These are phyloP conservation scores for Upupa epops DNA, from an alignment of 2,113 vertebrate species.

Conservation along the genomic window DNA sequence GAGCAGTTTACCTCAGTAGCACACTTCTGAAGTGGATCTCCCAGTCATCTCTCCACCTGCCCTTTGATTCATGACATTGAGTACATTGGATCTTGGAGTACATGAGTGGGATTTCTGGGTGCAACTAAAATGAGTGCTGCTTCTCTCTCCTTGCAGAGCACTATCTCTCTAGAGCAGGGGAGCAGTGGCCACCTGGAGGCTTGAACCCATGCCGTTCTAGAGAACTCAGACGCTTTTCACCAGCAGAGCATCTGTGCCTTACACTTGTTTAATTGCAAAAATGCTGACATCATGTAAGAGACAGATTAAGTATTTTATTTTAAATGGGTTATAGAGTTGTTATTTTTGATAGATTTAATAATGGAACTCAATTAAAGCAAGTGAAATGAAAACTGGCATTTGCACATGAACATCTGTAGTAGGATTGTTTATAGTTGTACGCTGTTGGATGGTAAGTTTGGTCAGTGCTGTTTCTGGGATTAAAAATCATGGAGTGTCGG, in stretches of 20 bases:
- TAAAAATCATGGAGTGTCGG: conserved; percentile 31
- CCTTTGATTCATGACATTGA: neutral
- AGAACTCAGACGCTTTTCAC: neutral
- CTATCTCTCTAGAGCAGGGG: neutral
- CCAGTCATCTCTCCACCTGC: neutral
- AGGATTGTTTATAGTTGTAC: conserved; percentile 8
- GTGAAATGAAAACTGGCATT: conserved; percentile 61
- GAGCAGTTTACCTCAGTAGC: neutral
- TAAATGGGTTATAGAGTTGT: neutral
- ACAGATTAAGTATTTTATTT: conserved; percentile 35
- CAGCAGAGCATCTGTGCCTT: neutral
- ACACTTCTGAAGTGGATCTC: neutral
- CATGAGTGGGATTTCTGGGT: neutral
- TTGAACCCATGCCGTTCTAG: neutral
- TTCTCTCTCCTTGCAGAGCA: neutral
- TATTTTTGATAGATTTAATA: conserved; percentile 41
- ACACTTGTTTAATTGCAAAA: neutral
- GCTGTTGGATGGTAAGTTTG: neutral
- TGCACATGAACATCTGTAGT: conserved; percentile 49
- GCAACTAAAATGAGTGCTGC: neutral
- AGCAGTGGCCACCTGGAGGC: neutral
- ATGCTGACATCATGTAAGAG: neutral
- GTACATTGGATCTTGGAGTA: neutral
- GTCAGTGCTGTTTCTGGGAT: conserved; percentile 6
- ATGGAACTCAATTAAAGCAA: conserved; percentile 56